A percentile compares a stretch with the other conserved stretches of the same genome.
Conservation (phyloP, 2,113 vertebrate species). For the Larimichthys polyactis region DNA sequence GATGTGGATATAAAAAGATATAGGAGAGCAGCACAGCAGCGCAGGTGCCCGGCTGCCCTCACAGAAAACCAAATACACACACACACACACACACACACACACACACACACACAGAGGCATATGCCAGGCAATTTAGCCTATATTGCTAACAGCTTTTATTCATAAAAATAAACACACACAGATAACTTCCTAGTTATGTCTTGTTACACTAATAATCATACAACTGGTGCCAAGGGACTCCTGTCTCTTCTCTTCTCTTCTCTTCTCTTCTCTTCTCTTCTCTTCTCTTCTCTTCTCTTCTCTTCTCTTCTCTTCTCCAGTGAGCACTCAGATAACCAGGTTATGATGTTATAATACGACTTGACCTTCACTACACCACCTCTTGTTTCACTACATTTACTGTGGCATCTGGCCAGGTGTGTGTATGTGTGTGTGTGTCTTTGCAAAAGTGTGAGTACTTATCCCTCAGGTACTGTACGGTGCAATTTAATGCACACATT, state of each 20-base stretch:
- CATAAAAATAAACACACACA: background rate
- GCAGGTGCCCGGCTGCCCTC: slow-evolving; percentile 24
- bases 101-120: background rate
- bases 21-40: slow-evolving; percentile 36
- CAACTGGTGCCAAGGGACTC: background rate
- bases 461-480: slow-evolving; percentile 13
- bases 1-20: slow-evolving; percentile 55
- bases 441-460: background rate
- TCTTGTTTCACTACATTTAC: slow-evolving; percentile 53
- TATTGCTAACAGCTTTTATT: background rate
- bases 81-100: background rate
- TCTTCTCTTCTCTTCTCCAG: slow-evolving; percentile 6
- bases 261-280: background rate
- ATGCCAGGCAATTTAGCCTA: background rate
- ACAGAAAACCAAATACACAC: slow-evolving; percentile 3
- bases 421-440: slow-evolving; percentile 2
- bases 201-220: slow-evolving; percentile 11
- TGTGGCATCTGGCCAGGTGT: slow-evolving; percentile 43
- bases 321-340: slow-evolving; percentile 39
- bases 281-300: background rate
- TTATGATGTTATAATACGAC: slow-evolving; percentile 49
- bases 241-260: slow-evolving; percentile 6
- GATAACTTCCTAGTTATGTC: background rate
- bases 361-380: slow-evolving; percentile 58
- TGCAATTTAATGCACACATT: slow-evolving; percentile 47